Base-by-base conservation (phyloP, 2,888 invertebrate species). In the Podotricha telesiphe region DNA sequence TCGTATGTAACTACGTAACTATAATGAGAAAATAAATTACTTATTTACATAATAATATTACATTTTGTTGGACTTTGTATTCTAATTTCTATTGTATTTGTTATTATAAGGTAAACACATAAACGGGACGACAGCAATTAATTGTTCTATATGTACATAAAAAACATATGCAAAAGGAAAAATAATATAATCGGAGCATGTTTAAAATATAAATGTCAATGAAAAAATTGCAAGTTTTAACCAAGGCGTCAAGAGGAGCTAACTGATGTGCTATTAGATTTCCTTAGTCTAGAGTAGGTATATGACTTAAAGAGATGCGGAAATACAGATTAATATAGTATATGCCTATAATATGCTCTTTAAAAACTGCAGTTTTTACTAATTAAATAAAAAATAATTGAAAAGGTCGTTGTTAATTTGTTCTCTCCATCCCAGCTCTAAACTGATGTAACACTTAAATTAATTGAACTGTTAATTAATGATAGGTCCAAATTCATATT, bases 401-500 rank as follows among this genome's bases (percentile, higher is more conserved):
- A 17, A 55, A 55, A 37, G 6, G 1, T 28, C n/a, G 28, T 55
- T 10, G 11, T 13, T 11, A 11, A 34, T 1, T 55, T 55, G 55
- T 55, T 17, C 34, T 34, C 17, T 37, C 17, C 17, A 17, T 37
- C 11, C 34, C 34, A 37, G 34, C 34, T 55, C 17, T 17, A 17
- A 2, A 55, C 55, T 34, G 11, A 55, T 17, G 1, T 17, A 55
- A 17, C 5, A 34, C 34, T 55, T 37, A 53, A 53, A 53, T 34
- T 53, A 55, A 5, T 37, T 34, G 17, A 55, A 34, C 11, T 17
- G 34, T 17, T 34, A n/a, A n/a, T n/a, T n/a, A 55, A 55, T 55
- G 17, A 17, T 37, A 37, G 17, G 55, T 55, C 17, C 17, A 37
- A 55, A 55, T 55, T 55, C 34, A 55, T 37, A 55, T 13, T 55